Conservation (phyloP, 2,797 vertebrate species). For the Falco cherrug region DNA sequence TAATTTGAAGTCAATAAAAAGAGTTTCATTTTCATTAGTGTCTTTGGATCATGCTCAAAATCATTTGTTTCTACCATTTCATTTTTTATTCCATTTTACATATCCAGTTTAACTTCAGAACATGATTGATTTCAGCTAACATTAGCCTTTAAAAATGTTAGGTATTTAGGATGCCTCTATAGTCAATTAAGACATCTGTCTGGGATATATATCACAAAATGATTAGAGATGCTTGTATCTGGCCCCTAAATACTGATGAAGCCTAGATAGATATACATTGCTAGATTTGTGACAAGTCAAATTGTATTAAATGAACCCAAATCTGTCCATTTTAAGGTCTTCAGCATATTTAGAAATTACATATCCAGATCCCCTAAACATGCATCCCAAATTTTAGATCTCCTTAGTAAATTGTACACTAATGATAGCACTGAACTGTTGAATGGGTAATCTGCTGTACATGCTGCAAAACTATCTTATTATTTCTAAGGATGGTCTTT, state of each 20-base stretch:
- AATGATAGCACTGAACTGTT: neutral
- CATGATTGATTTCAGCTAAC: neutral
- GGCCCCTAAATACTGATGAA: neutral
- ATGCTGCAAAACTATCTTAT: neutral
- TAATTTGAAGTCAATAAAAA: neutral
- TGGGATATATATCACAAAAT: neutral
- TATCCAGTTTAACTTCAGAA: neutral
- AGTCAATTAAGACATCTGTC: neutral
- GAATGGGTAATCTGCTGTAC: neutral
- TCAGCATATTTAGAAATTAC: neutral
- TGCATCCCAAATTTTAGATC: neutral
- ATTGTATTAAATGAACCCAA: neutral
- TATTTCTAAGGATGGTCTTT: neutral
- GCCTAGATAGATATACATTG: neutral
- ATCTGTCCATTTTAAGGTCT: neutral
- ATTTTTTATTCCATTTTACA: neutral
- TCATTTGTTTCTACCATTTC: neutral
- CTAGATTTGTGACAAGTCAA: neutral
- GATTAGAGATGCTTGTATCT: neutral
- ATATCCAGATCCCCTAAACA: neutral
- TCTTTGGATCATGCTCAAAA: neutral
- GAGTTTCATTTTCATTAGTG: neutral
- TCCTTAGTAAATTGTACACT: neutral
- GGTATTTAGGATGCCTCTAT: neutral
- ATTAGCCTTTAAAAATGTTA: neutral